Evolutionary conservation across 2,113 vertebrate species (phyloP), one percentile per base, ranked within the genome.

Genomic region (Mesocricetus auratus): DNA sequence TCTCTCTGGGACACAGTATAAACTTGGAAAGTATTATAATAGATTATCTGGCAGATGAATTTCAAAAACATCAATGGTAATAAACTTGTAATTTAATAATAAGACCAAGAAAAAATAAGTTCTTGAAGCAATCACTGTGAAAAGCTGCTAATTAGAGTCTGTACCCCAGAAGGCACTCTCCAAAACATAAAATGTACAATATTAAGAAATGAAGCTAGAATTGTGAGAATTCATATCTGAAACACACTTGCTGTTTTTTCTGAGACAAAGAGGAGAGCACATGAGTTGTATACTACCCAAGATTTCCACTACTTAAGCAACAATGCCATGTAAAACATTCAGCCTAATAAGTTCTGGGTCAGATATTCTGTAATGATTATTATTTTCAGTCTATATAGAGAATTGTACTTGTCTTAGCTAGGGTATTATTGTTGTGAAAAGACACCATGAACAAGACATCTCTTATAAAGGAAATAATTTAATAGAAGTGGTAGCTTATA

Each of bases 1-100:
- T 97, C 82, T 92, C 86, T 95, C 31, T 95, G 89, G 85, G 90
- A 94, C 5, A 94, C 4, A 85, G 9, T 3, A 88, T 75, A 79
- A 88, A 73, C 36, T 91, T 89, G 31, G 19, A 71, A 95, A 93
- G 16, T 60, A 93, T 90, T 93, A n/a, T 93, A 92, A 92, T 73
- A 92, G 88, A 92, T 97, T 90, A 94, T 90, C 62, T 69, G n/a
- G 73, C 33, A 94, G 62, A 95, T 93, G 79, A 75, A 95, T 93
- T 96, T 92, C 87, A 87, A 90, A 95, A 91, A 85, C 47, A 94
- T 42, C 2, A 88, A 88, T 53, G 66, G 45, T 68, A 89, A 89
- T 68, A 95, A 2, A 75, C 29, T 94, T 62, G 88, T 91, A 93
- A 96, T 95, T 95, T 88, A 93, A 95, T 95, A 90, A 90, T 81